phyloP scores from a whole-genome alignment of 2,797 vertebrate species.

The Poecilia picta region DNA sequence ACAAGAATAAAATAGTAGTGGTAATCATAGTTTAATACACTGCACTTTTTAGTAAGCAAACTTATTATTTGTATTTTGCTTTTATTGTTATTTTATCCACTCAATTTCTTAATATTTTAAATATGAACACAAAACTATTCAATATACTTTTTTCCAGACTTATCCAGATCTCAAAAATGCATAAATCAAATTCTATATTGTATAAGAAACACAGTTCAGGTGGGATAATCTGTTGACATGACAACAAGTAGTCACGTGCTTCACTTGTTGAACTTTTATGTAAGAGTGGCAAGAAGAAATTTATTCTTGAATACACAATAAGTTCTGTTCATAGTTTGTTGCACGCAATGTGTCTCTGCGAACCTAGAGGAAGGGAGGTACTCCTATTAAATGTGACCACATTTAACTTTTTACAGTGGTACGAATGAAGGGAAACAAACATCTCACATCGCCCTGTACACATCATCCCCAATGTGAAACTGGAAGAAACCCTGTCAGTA shows the following conservation, averaged over 20 bases:
- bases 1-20: not conserved
- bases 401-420: not conserved
- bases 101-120: not conserved
- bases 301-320: not conserved
- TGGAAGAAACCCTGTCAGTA: not conserved
- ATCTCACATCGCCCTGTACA: not conserved
- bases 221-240: not conserved
- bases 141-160: not conserved
- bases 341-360: not conserved
- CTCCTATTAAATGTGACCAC: not conserved
- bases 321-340: not conserved
- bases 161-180: not conserved
- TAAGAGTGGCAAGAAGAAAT: not conserved
- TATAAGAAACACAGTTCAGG: not conserved
- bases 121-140: not conserved
- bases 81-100: no score
- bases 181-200: not conserved
- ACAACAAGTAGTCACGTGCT: not conserved
- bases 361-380: not conserved
- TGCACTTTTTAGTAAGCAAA: not conserved
- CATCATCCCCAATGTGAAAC: not conserved
- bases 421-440: not conserved
- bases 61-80: not conserved
- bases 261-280: not conserved
- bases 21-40: not conserved